These are phyloP conservation scores for Antitype chi DNA, from an alignment of 2,888 invertebrate genomes.

Conservation along the genomic window DNA sequence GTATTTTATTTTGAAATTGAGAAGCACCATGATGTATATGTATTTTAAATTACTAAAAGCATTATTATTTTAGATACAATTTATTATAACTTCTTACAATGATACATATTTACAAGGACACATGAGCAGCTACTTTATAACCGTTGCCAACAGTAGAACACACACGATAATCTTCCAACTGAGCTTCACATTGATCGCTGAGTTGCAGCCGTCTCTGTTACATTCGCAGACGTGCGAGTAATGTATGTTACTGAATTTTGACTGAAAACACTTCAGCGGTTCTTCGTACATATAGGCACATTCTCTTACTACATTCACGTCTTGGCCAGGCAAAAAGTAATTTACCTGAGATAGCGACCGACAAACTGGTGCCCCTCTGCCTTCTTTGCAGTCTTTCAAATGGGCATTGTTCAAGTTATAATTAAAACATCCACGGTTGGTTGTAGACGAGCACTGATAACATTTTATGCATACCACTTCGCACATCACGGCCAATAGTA, in stretches of 20 bases:
- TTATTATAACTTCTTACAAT: constrained; percentile 49
- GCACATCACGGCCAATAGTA: constrained; percentile 67
- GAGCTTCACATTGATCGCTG: constrained; percentile 51
- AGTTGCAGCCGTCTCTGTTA: constrained; percentile 81
- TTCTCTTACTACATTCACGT: constrained; percentile 79
- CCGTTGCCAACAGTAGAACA: constrained; percentile 28
- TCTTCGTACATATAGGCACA: constrained; percentile 81
- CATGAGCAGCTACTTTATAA: constrained; percentile 36
- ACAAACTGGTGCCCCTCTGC: constrained; percentile 74
- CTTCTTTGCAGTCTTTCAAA: constrained; percentile 75
- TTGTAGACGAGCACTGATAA: constrained; percentile 81
- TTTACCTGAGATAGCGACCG: constrained; percentile 81
- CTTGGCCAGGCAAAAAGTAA: constrained; percentile 78
- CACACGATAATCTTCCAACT: constrained; percentile 42
- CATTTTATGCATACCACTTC: constrained; percentile 77
- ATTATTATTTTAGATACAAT: constrained; percentile 1
- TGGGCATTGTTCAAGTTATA: constrained; percentile 74
- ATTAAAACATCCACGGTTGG: constrained; percentile 75
- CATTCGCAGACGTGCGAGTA: constrained; percentile 84
- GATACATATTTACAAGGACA: constrained; percentile 52
- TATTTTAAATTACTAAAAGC: not conserved
- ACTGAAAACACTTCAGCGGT: constrained; percentile 75
- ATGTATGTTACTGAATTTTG: constrained; percentile 81
- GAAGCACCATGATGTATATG: not conserved
- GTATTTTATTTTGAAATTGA: constrained; percentile 4